A percentile compares a stretch with the other conserved stretches of the same genome.
Evolutionary conservation across 2,113 vertebrate genomes (phyloP).

Genomic region (Montifringilla adamsi): DNA sequence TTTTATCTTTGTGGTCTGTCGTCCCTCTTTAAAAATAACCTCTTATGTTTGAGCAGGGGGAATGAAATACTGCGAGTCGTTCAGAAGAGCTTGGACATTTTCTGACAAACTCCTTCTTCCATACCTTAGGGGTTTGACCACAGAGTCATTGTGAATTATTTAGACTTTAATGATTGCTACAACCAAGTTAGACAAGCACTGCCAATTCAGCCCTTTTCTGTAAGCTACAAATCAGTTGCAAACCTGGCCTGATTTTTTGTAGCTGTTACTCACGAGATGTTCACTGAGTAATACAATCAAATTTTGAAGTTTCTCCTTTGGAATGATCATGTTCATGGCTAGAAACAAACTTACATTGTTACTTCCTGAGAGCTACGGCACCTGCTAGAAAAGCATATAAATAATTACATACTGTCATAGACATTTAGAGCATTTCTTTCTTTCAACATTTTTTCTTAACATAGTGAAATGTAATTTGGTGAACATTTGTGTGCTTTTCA

Average conservation of each 20-base stretch:
- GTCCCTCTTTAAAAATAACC: background rate
- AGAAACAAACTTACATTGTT: background rate
- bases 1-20: background rate
- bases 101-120: background rate
- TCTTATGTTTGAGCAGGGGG: background rate
- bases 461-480: background rate
- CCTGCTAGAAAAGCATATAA: background rate
- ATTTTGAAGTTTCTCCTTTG: background rate
- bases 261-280: background rate
- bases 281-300: background rate
- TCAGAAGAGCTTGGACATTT: background rate
- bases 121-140: background rate
- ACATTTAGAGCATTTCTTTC: background rate
- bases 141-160: background rate
- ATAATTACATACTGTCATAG: background rate
- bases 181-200: background rate
- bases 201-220: background rate
- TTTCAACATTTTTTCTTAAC: background rate
- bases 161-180: background rate
- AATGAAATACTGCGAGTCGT: background rate
- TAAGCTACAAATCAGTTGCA: background rate
- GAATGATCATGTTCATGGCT: background rate
- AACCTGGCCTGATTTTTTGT: background rate
- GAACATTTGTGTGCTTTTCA: background rate
- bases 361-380: background rate